Conservation (phyloP, 2,797 vertebrate genomes). For the Limosa lapponica region DNA sequence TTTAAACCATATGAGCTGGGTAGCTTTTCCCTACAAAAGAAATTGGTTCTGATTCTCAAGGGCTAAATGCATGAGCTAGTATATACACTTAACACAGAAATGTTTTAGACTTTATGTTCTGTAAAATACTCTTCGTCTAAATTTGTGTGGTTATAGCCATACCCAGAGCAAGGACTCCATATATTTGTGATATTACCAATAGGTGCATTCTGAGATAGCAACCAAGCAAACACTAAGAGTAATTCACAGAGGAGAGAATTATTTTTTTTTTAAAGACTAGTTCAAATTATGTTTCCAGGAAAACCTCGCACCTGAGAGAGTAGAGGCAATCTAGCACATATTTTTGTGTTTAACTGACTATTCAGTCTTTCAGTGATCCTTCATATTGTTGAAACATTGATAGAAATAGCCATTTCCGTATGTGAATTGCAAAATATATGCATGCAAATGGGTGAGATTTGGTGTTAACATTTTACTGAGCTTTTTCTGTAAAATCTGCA, state of each 20-base stretch:
- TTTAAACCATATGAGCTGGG: neutral
- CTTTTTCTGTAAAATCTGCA: neutral
- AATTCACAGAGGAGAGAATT: neutral
- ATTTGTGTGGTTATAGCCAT: neutral
- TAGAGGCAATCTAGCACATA: neutral
- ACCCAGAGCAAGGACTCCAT: neutral
- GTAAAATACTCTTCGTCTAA: neutral
- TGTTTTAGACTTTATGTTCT: neutral
- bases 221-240: neutral
- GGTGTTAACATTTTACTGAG: neutral
- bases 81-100: neutral
- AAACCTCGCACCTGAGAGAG: neutral
- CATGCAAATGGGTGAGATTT: neutral
- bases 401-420: neutral
- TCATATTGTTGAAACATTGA: neutral
- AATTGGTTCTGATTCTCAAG: neutral
- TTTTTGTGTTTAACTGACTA: neutral
- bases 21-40: neutral
- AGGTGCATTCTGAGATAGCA: neutral
- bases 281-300: neutral
- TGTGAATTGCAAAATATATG: neutral
- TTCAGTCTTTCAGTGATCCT: neutral
- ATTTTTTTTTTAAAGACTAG: neutral
- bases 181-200: neutral
- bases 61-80: neutral